Conservation (phyloP, 92 coral and sea anemone species). For the Bergia sp. region DNA sequence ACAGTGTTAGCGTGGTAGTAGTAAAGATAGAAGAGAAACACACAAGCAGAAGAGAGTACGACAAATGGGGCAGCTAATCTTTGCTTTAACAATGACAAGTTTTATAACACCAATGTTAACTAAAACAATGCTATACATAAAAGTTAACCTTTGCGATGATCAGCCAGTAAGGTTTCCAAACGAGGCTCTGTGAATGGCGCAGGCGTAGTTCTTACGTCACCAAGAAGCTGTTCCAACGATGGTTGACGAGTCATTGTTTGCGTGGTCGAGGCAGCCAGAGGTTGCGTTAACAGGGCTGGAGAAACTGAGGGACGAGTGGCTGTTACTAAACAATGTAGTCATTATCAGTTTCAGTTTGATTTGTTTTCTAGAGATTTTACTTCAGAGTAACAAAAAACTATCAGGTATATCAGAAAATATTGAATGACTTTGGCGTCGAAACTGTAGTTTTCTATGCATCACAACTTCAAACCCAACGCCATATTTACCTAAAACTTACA, state of each 20-base stretch:
- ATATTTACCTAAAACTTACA: too few species aligned
- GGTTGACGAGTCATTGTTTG: slow-evolving; percentile 58
- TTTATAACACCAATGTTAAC: neutral
- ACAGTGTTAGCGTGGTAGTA: neutral
- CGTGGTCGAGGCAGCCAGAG: slow-evolving; percentile 28
- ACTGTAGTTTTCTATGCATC: too few species aligned
- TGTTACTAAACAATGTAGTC: neutral
- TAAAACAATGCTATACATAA: too few species aligned
- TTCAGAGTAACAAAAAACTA: neutral
- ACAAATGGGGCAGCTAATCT: neutral
- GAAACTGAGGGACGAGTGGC: slow-evolving; percentile 1
- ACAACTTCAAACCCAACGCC: too few species aligned
- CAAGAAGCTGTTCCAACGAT: slow-evolving; percentile 82
- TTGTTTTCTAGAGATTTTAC: too few species aligned
- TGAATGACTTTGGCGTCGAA: too few species aligned
- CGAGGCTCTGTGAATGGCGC: slow-evolving; percentile 65
- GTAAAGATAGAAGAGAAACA: too few species aligned
- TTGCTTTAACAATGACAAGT: neutral
- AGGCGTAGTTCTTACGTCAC: slow-evolving; percentile 69
- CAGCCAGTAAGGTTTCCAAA: slow-evolving; percentile 58
- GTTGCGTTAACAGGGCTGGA: slow-evolving; percentile 25
- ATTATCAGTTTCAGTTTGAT: neutral
- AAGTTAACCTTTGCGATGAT: slow-evolving; percentile 16
- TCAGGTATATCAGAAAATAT: too few species aligned
- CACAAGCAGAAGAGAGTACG: neutral